These are phyloP conservation scores for Ophraella communa DNA, from an alignment of 2,888 invertebrate species.

Conservation along the genomic window DNA sequence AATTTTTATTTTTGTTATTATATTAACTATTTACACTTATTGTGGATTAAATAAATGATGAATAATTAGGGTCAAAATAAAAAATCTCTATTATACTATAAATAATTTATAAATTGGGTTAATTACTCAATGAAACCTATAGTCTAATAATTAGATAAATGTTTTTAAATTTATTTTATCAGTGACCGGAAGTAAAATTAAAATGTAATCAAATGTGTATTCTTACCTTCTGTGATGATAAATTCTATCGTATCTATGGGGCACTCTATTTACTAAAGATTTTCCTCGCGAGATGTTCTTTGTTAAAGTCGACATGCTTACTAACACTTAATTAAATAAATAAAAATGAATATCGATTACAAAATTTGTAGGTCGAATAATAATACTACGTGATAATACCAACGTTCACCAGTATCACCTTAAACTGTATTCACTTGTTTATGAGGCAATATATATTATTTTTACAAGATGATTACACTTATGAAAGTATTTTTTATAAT, in stretches of 20 bases:
- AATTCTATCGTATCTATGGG: slow-evolving; percentile 6
- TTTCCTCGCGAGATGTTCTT: slow-evolving; percentile 53
- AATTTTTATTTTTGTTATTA: no score
- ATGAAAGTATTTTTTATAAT: neutral
- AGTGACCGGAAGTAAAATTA: neutral
- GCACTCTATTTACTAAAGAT: slow-evolving; percentile 48
- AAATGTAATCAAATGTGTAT: neutral
- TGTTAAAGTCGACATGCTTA: slow-evolving; percentile 53
- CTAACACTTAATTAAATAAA: neutral
- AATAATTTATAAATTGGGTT: no score
- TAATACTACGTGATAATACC: neutral
- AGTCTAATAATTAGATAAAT: no score
- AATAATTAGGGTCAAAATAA: no score
- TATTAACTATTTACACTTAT: no score
- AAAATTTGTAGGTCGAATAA: neutral
- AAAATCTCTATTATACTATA: no score
- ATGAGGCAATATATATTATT: neutral
- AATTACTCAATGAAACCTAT: no score
- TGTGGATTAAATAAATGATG: no score
- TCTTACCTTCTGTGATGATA: neutral
- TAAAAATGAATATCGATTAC: neutral
- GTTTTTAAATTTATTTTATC: no score
- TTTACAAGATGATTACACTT: neutral
- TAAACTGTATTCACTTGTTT: no score
- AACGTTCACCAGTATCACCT: neutral